Evolutionary conservation across 1,140 invertebrate genomes (phyloP), one percentile per base, ranked within the genome.

Genomic region (Hylyphantes graminicola): DNA sequence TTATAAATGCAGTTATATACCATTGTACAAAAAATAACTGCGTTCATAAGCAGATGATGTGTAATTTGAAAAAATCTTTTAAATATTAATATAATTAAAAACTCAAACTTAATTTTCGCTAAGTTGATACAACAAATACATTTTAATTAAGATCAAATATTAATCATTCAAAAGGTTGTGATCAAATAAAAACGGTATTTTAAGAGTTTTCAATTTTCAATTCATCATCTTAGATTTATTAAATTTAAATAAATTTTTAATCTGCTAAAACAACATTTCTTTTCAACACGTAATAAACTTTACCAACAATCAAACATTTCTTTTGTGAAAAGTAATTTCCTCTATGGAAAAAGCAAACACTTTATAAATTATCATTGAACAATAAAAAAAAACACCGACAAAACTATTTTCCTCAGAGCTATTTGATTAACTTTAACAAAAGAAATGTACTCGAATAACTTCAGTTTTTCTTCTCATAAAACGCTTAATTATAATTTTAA

Each of bases 401-500:
- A 74, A 74, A 57, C 13, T 57, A 74, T 57, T 74, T 74, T 17
- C 54, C 35, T 8, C 12, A 59, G 59, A 74, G 54, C 72, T 57
- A 55, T 74, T 74, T 74, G 51, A 74, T 19, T 21, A 74, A 57
- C 72, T 74, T 74, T 57, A 21, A 19, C 2, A 11, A 19, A 13
- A 15, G 59, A 74, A 74, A 74, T 74, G 17, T 21, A 74, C 53
- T 55, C 48, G 48, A 17, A 55, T 9, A 70, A 72, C 72, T 72
- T 68, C 63, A 73, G n/a, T 65, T 78, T 64, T 35, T 54, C 15
- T 50, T 54, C 17, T 61, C 48, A 65, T 50, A 35, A 73, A 53
- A 72, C 51, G 63, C 72, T 81, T 68, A 81, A 81, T 81, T 81
- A 81, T 50, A 59, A 63, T 81, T 81, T 73, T 51, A 70, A 81